Base-by-base conservation (phyloP, 2,797 vertebrate species). In the Microctenopoma lineatum region DNA sequence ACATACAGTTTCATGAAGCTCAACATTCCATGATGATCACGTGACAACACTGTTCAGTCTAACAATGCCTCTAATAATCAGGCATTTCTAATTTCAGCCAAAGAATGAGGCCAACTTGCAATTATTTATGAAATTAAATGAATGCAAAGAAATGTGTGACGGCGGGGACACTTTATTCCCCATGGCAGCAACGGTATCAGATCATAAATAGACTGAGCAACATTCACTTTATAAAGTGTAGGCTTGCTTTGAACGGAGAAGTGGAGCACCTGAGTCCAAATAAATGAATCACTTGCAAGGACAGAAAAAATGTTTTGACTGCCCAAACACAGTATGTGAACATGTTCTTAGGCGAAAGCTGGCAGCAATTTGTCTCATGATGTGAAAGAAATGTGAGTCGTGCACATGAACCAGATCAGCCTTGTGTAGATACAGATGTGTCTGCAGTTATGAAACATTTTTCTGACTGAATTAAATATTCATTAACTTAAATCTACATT, bases 231-330 rank as follows among this genome's bases (percentile, higher is more conserved):
- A 74, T 73, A 29, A 75, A 66, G 67, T 70, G 54, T 52, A 50
- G 18, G 60, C 57, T 62, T 73, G 73, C 32, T 41, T 73, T 73
- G 34, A 73, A 82, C 74, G 80, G 70, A 80, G 79, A 81, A 72
- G 68, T 77, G 73, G 50, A 89, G 81, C 85, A 90, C 92, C 89
- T 90, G 88, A 90, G 85, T 89, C 85, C 62, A 53, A 75, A 80
- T 70, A 41, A 69, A 79, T 29, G 25, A 74, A 61, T 58, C 58
- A 74, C 26, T 64, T 46, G 27, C n/a, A 70, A 51, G 69, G 67
- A 61, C 26, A 73, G 58, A 74, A 36, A 10, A 62, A 27, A 10
- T 66, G 62, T 72, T 73, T 56, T 67, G n/a, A 70, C 70, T 81
- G 66, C 72, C 72, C 65, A 59, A 71, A 83, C 64, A 77, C 59